Conservation (phyloP, 2,797 vertebrate species). For the Emydoidea blandingii region DNA sequence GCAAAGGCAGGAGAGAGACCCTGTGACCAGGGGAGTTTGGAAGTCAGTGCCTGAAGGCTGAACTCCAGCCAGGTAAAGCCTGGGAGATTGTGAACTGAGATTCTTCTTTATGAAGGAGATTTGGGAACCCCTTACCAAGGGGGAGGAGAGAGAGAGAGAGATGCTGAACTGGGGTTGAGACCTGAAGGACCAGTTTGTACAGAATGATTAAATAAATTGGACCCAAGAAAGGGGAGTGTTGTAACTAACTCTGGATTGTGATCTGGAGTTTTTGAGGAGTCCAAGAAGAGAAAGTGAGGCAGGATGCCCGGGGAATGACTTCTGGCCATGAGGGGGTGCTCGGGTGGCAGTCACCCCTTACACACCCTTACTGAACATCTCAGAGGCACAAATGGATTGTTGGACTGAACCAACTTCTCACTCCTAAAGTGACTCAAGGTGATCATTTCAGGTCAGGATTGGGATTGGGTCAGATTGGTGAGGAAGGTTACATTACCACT, state of each 20-base stretch:
- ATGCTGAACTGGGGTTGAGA: no score
- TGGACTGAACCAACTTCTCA: neutral
- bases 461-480: neutral
- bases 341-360: neutral
- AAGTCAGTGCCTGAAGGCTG: no score
- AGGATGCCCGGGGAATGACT: neutral
- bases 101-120: no score
- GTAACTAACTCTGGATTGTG: neutral
- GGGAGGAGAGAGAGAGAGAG: no score
- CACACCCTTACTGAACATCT: rapidly evolving
- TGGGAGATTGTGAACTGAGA: no score
- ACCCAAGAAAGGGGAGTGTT: neutral
- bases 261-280: neutral
- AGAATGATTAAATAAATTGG: no score
- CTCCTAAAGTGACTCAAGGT: neutral
- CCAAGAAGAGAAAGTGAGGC: neutral
- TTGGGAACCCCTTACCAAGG: no score
- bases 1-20: no score
- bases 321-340: neutral
- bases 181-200: no score
- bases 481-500: neutral
- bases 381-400: neutral
- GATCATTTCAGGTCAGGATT: neutral
- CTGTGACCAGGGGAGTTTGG: no score
- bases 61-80: no score